phyloP scores from a whole-genome alignment of 1,140 invertebrate genomes.

The Eurosta solidaginis region DNA sequence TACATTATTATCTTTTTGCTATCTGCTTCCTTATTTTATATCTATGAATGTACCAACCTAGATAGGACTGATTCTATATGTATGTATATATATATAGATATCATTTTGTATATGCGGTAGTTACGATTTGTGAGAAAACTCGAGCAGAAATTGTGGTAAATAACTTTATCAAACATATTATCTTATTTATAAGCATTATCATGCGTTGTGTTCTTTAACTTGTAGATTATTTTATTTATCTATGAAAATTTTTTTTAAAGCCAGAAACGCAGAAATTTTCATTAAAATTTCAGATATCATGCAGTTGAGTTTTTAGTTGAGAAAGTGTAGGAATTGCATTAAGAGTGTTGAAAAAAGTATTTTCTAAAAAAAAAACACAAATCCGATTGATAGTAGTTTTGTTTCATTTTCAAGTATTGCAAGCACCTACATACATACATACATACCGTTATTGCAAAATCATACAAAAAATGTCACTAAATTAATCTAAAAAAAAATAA shows the following conservation, averaged over 20 bases:
- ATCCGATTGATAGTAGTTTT: too few species aligned
- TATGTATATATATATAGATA: neutral
- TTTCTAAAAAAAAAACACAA: neutral
- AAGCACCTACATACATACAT: too few species aligned
- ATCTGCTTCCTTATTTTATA: neutral
- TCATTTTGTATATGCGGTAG: neutral
- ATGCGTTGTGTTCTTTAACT: slow-evolving; percentile 34
- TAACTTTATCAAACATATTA: slow-evolving; percentile 60
- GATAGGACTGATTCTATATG: neutral
- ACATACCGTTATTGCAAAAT: too few species aligned
- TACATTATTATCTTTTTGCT: neutral
- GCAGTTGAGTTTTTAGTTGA: slow-evolving; percentile 23
- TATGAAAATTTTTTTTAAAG: slow-evolving; percentile 31
- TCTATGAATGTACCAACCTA: too few species aligned
- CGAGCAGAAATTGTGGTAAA: slow-evolving; percentile 43
- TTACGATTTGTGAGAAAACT: neutral
- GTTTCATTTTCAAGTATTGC: too few species aligned
- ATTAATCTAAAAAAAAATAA: neutral
- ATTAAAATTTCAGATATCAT: slow-evolving; percentile 32
- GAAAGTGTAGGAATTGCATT: slow-evolving; percentile 17
- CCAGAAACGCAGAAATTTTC: slow-evolving; percentile 28
- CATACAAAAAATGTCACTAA: too few species aligned
- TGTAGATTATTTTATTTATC: slow-evolving; percentile 18
- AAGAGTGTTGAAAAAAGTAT: neutral
- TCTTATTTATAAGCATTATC: slow-evolving; percentile 60